Evolutionary conservation across 2,797 vertebrate genomes (phyloP).

Genomic region (Vireo griseus): DNA sequence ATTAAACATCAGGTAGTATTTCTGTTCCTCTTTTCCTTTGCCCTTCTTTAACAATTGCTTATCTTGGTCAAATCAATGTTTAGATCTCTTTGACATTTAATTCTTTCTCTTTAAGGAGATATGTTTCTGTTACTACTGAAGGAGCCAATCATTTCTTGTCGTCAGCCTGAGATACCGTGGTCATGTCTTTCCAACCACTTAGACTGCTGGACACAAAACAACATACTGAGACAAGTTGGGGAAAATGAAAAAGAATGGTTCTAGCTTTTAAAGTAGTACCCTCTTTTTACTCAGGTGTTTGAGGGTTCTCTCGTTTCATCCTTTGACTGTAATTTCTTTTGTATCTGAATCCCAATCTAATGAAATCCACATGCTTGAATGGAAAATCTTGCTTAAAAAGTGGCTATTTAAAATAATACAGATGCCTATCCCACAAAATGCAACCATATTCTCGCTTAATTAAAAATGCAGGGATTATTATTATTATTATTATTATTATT

Average conservation of each 20-base stretch:
- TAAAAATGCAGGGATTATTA: neutral
- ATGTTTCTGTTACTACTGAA: neutral
- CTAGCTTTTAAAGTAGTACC: neutral
- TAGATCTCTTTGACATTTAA: neutral
- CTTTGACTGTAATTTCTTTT: neutral
- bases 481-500: neutral
- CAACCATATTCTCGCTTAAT: neutral
- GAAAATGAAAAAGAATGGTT: neutral
- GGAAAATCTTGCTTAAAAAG: neutral
- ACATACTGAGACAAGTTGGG: neutral
- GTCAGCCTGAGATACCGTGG: neutral
- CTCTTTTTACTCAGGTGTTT: neutral
- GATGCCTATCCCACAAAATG: accelerated
- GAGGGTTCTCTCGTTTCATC: neutral
- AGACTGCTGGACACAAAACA: neutral
- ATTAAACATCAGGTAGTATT: neutral
- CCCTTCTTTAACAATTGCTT: neutral
- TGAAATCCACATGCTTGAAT: neutral
- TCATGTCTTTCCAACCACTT: neutral
- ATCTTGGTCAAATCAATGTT: neutral
- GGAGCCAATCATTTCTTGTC: neutral
- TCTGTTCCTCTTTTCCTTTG: neutral
- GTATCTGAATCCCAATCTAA: neutral
- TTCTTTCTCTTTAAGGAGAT: neutral
- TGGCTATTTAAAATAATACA: neutral